Conservation (phyloP, 2,888 invertebrate species). For the Atrina japonica region DNA sequence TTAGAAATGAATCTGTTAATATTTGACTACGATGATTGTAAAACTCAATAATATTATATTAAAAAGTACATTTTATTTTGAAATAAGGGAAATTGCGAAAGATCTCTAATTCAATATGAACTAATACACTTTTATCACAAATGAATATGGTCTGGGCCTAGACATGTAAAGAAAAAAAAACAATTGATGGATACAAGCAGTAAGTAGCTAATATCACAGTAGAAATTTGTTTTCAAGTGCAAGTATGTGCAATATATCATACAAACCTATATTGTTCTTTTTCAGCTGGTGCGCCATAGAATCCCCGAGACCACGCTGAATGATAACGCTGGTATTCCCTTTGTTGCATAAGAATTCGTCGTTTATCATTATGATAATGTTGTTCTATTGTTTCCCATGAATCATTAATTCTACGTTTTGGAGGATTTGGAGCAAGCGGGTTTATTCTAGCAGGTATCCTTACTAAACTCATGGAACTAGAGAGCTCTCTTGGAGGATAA, state of each 20-base stretch:
- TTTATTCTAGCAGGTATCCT: slow-evolving; percentile 71
- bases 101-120: no score
- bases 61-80: no score
- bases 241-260: not conserved
- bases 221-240: no score
- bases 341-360: slow-evolving; percentile 75
- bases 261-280: slow-evolving; percentile 77
- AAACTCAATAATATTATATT: no score
- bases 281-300: slow-evolving; percentile 77
- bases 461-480: slow-evolving; percentile 66
- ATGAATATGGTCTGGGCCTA: no score
- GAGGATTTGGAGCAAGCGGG: slow-evolving; percentile 74
- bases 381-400: slow-evolving; percentile 77
- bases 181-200: no score
- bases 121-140: no score
- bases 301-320: slow-evolving; percentile 78
- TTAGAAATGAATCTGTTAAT: no score
- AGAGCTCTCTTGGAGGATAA: slow-evolving; percentile 72
- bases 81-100: no score
- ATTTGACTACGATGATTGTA: no score
- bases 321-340: slow-evolving; percentile 77
- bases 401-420: slow-evolving; percentile 71
- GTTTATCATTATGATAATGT: slow-evolving; percentile 76
- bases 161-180: no score
- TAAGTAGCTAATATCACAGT: no score